Evolutionary conservation across 2,888 invertebrate genomes (phyloP).

Genomic region (Bembecia ichneumoniformis): DNA sequence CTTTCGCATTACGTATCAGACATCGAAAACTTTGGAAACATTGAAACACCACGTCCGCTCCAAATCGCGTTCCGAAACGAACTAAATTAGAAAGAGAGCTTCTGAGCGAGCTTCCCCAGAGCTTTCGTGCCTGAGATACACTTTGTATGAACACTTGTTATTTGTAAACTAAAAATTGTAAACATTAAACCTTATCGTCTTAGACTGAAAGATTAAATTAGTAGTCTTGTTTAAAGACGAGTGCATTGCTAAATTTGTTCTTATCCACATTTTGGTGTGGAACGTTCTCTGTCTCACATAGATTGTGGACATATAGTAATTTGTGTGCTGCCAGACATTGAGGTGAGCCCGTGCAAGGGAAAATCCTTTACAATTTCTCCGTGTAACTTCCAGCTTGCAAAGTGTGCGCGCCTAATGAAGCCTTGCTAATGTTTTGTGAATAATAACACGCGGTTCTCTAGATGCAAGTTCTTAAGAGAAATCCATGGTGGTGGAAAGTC

Average conservation of each 20-base stretch:
- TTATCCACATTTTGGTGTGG: conserved; percentile 5
- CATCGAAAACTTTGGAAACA: conserved; percentile 7
- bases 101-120: not conserved
- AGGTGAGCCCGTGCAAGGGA: conserved; percentile 16
- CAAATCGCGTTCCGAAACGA: conserved; percentile 10
- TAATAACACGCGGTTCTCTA: not conserved
- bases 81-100: conserved; percentile 13
- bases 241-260: not conserved
- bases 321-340: conserved; percentile 23
- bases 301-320: conserved; percentile 23
- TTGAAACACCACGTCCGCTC: conserved; percentile 8
- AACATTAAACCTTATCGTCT: not conserved
- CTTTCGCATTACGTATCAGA: conserved; percentile 4
- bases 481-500: too few relatives aligned
- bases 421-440: conserved; percentile 1
- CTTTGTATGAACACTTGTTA: not conserved
- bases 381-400: conserved; percentile 12
- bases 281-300: conserved; percentile 8
- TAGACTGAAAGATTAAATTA: not conserved
- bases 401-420: conserved; percentile 17
- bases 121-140: conserved; percentile 9
- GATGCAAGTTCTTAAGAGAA: not conserved
- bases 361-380: conserved; percentile 31
- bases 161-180: not conserved
- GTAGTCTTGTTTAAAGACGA: not conserved